A percentile compares a stretch with the other conserved stretches of the same genome.
phyloP scores from a whole-genome alignment of 2,797 vertebrate genomes.

The Potorous gilbertii region DNA sequence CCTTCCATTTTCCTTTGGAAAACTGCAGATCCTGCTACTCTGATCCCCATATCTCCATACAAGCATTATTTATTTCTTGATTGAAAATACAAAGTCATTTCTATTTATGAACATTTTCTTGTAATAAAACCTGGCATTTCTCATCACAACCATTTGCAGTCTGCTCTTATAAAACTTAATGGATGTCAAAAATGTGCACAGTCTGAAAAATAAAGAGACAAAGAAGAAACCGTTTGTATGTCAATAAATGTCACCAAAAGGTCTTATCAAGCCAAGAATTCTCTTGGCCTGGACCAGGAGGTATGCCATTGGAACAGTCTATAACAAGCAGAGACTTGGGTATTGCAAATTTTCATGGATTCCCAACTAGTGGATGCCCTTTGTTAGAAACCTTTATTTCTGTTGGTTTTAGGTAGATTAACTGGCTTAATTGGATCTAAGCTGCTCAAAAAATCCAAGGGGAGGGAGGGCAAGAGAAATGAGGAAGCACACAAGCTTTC shows the following conservation, averaged over 20 bases:
- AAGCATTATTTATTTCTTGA: constrained; percentile 82
- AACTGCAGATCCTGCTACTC: constrained; percentile 74
- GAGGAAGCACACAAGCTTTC: constrained; percentile 84
- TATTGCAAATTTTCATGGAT: constrained; percentile 55
- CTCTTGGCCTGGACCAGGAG: constrained; percentile 49
- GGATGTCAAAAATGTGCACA: constrained; percentile 80
- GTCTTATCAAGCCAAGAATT: constrained; percentile 71
- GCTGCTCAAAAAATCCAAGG: constrained; percentile 80
- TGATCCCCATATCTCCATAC: constrained; percentile 68
- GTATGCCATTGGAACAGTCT: constrained; percentile 60
- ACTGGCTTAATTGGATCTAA: constrained; percentile 88
- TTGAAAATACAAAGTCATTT: constrained; percentile 82
- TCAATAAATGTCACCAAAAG: constrained; percentile 74
- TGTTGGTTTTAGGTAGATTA: constrained; percentile 85
- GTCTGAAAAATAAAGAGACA: constrained; percentile 81
- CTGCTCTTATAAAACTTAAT: constrained; percentile 84
- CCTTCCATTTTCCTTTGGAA: constrained; percentile 74
- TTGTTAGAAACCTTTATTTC: constrained; percentile 81
- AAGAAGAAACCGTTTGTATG: constrained; percentile 68
- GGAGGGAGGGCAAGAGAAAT: constrained; percentile 74
- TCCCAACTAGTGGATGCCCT: constrained; percentile 76
- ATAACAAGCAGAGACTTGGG: constrained; percentile 34
- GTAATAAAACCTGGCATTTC: constrained; percentile 83
- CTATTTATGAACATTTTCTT: constrained; percentile 82
- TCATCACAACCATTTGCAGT: constrained; percentile 80